Base-by-base conservation (phyloP, 92 coral and sea anemone species). In the Zoanthus gigantus region DNA sequence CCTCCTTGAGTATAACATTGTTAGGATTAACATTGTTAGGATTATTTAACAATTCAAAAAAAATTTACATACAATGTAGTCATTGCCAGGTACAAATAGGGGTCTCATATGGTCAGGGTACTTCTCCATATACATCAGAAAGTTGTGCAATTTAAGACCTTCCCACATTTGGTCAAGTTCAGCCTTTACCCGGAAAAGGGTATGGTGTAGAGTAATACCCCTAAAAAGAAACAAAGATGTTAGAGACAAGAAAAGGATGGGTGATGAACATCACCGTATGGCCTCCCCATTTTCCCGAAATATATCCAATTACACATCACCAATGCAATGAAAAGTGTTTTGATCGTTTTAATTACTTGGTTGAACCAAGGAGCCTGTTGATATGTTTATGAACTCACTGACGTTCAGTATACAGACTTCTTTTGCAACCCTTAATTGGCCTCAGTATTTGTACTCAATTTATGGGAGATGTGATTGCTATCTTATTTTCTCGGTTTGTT, bases 51-150 rank as follows among this genome's bases (percentile, higher is more conserved):
- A 74, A 74, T 74, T 74, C 16, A 74, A 74, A 74, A 17, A 44
- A 74, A 74, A 74, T 46, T 32, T 74, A 45, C 58, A 74, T 87
- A 77, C 90, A 77, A 67, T 77, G 63, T 77, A 87, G 63, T 87
- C 90, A 74, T 87, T 83, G 80, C 90, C 90, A 77, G 90, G 85
- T 31, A 87, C 90, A 87, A 87, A 77, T 61, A 87, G 85, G 73
- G 72, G 80, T 48, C 74, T 66, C 90, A 77, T 68, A 46, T 68
- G 85, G 80, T 65, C 73, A 50, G 85, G 84, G 71, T 87, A 69
- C 74, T 87, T 81, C 58, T 86, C 89, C 89, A 63, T 86, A 34
- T 23, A 17, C 32, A 45, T 57, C 89, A 86, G 73, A 72, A 54
- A 86, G 18, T 80, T 80, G 57, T 86, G 89, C 60, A 86, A 80